Percentiles rank a stretch among this genome's conserved stretches.
Conservation (phyloP, 53 echinoderm and acorn worm genomes). For the Hippasteria phrygiana region DNA sequence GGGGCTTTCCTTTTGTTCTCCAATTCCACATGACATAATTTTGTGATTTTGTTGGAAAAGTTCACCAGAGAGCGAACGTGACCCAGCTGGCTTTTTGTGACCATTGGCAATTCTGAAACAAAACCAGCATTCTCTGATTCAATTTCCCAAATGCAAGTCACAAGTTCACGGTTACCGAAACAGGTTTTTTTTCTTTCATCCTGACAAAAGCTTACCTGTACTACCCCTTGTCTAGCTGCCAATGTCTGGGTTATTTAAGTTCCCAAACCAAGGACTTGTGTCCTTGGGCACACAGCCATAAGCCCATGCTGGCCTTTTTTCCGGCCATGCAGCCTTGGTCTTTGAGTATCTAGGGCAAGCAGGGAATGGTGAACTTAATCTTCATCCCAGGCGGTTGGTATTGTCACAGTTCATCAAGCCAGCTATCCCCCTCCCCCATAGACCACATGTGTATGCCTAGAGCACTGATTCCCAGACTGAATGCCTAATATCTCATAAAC, state of each 20-base stretch:
- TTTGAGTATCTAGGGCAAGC: conserved; percentile 40
- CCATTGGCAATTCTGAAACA: no score
- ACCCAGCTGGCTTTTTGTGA: no score
- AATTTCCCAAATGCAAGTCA: no score
- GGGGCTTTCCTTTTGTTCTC: no score
- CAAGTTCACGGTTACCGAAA: conserved; percentile 20
- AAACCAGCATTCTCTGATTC: no score
- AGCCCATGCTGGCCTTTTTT: background rate
- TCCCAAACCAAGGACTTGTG: background rate
- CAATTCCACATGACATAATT: no score
- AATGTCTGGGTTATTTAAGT: conserved; percentile 5
- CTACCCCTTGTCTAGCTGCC: background rate
- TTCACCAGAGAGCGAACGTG: no score
- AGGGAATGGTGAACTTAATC: conserved; percentile 36
- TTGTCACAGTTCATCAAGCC: conserved; percentile 22
- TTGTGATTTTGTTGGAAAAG: no score
- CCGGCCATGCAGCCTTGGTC: conserved; percentile 30
- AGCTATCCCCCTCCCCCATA: background rate
- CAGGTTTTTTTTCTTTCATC: background rate
- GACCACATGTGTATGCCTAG: conserved; percentile 7
- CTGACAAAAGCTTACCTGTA: no score
- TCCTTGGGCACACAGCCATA: conserved; percentile 52
- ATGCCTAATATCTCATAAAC: background rate
- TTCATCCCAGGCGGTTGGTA: background rate
- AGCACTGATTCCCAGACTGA: conserved; percentile 33